Base-by-base conservation (phyloP, 2,888 invertebrate genomes). In the Netelia inedita region DNA sequence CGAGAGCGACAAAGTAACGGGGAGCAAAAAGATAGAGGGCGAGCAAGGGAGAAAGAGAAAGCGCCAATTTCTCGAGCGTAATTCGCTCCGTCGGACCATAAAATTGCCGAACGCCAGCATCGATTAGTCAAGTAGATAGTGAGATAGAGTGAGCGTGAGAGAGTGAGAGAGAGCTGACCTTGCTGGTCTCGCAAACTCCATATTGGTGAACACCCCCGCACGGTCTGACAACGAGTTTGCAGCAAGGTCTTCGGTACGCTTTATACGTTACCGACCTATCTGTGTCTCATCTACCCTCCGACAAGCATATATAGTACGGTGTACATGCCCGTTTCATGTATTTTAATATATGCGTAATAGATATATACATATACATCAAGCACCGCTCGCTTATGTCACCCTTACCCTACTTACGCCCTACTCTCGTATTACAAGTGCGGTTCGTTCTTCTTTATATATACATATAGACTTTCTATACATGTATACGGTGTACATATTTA, bases 31-130 rank as follows among this genome's bases (percentile, higher is more conserved):
- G 16, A 57, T n/a, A 14, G 10, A 68, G 68, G 23, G 71, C 9
- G 65, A 28, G 69, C 11, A 23, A 23, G 41, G 16, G 63, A 10
- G 72, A 11, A 55, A 72, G 72, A 65, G 72, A 72, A 63, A 53
- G 14, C 72, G 63, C 73, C 80, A 84, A 84, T 84, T 84, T 81
- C 81, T 78, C 84, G 63, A 57, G 35, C 81, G 73, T 87, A 87
- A 87, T 86, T 85, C 88, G 89, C 88, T 90, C 87, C 88, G 81
- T 41, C 85, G 88, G 84, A 89, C 88, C 88, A 89, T 88, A 89
- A 91, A 90, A 91, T 91, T 90, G 88, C 87, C 88, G 80, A 89
- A 88, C 84, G 79, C 86, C 87, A 71, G 80, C 63, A 90, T 88
- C 87, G 89, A 89, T 88, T 89, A 86, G 72, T 74, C 78, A 82